Evolutionary conservation across 2,113 vertebrate species (phyloP), one percentile per base, ranked within the genome.

Genomic region (Anhinga rufa): DNA sequence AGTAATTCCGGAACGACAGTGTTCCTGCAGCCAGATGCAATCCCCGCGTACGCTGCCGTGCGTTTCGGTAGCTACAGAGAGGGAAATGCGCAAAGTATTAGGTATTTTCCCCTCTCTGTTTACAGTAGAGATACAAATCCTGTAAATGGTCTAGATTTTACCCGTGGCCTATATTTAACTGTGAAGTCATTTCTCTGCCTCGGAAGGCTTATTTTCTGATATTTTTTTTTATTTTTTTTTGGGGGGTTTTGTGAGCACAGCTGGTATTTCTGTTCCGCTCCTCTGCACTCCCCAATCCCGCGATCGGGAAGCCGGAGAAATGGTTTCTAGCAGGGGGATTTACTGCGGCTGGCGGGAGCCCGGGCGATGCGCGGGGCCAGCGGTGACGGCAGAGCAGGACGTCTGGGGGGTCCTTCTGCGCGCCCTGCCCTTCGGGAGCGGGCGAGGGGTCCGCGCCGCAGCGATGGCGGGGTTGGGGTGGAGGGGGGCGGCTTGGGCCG

Each of bases 111-210:
- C 72, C 46, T 51, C 83, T 51, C 82, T 11, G 26, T 61, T 82
- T 87, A 18, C 6, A 6, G 88, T 20, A 6, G 48, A 5, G 82
- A 9, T 55, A 58, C 60, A 48, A 57, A 51, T 8, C 64, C 86
- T 19, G n/a, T 40, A 28, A 52, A 46, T 14, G 34, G 55, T 32
- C 54, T 21, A 14, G 61, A 60, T 90, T 75, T 54, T 85, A 62
- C 88, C 82, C 57, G 1, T 90, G 97, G 91, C 95, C 95, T 93
- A 77, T 86, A 72, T 96, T 97, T 92, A 96, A 58, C 51, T 34
- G 62, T 17, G 92, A 58, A 74, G 75, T 92, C 86, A 51, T 76
- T 54, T 92, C 89, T 48, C 72, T 82, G 86, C 90, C 86, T 83
- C 20, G 4, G 6, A 80, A 82, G 29, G 24, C 3, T 75, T 26